Conservation (phyloP, 2,888 invertebrate species). For the Andrena chrysosceles region DNA sequence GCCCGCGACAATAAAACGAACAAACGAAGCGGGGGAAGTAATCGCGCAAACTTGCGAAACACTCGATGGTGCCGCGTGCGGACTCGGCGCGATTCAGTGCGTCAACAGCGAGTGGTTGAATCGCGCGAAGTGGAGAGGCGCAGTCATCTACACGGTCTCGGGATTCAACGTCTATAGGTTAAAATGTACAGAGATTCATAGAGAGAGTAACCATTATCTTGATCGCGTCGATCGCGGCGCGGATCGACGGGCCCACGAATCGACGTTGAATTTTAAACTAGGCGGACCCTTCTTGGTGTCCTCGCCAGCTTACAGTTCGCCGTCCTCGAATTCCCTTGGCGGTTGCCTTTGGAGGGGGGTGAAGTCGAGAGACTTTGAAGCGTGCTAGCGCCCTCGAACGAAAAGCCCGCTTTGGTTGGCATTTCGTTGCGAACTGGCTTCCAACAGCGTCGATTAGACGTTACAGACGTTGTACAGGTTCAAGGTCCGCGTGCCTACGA, state of each 20-base stretch:
- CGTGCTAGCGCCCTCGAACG: slow-evolving; percentile 1
- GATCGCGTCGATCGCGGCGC: not conserved
- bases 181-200: slow-evolving; percentile 39
- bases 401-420: slow-evolving; percentile 4
- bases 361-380: too few species aligned
- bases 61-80: not conserved
- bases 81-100: not conserved
- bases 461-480: slow-evolving; percentile 73
- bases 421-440: slow-evolving; percentile 30
- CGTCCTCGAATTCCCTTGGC: slow-evolving; percentile 6
- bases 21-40: slow-evolving; percentile 21
- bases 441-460: slow-evolving; percentile 50
- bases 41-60: slow-evolving; percentile 10
- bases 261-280: slow-evolving; percentile 35
- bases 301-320: slow-evolving; percentile 13
- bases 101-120: slow-evolving; percentile 1
- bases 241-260: not conserved
- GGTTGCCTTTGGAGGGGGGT: not conserved
- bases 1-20: not conserved
- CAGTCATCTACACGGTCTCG: slow-evolving; percentile 20
- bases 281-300: slow-evolving; percentile 5
- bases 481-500: slow-evolving; percentile 73
- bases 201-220: slow-evolving; percentile 30
- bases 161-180: slow-evolving; percentile 42
- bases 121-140: slow-evolving; percentile 13